Evolutionary conservation across 2,797 vertebrate genomes (phyloP), one percentile per base, ranked within the genome.

Genomic region (Mormyrus proboscirostris): DNA sequence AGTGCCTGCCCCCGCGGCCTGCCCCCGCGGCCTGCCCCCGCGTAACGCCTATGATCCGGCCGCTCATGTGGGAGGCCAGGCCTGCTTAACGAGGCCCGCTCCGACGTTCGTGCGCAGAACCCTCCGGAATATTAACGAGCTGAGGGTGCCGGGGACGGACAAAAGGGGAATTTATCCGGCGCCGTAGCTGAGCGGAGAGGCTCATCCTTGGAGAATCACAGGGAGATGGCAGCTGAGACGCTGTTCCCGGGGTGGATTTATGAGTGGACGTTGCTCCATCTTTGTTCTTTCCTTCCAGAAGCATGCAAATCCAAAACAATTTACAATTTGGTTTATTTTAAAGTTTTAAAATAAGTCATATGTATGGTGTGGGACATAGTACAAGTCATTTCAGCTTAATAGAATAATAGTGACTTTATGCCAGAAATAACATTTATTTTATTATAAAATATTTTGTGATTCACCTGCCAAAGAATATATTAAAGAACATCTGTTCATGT

Each of bases 91-190:
- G 14, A 69, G 88, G 79, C 82, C 25, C 2, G 7, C 47, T 50
- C 38, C 49, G 44, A 16, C 22, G n/a, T 65, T 69, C 16, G 53
- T 57, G 25, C 57, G 16, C 2, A 3, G 44, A 89, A 19, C 53
- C 9, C 53, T 65, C 53, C 25, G 8, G 88, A 89, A 89, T 86
- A 89, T 89, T 89, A 89, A 89, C n/a, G 53, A 89, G 79, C 12
- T 14, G 16, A 49, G 65, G 49, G 51, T n/a, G 33, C 62, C 47
- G 19, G 16, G 14, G 57, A 8, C 4, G 16, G 86, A 89, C 82
- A 89, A 89, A 89, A 86, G 88, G 19, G 38, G 38, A 89, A 85
- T 51, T 86, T 62, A 86, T 69, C 44, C 4, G 84, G 14, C 59
- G n/a, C 44, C 12, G 14, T 33, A 33, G 59, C 55, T 6, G 57